Conservation (phyloP, 2,888 invertebrate species). For the Parnassius apollo region DNA sequence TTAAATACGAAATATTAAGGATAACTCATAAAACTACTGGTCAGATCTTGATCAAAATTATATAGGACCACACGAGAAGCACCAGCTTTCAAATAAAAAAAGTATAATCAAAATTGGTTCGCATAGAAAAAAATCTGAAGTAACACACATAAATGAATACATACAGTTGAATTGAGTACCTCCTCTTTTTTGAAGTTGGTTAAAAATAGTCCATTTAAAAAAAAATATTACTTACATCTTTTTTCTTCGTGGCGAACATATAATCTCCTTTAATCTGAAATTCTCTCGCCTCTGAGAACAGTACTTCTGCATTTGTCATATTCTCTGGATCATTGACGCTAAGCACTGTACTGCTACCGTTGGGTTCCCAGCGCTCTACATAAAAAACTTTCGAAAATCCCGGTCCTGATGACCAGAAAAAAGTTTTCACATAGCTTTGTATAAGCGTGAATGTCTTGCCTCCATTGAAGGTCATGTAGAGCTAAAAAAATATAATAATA, state of each 20-base stretch:
- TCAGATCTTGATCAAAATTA: too few species aligned
- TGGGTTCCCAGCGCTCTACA: constrained; percentile 85
- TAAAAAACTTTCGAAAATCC: constrained; percentile 79
- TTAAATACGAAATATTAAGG: too few species aligned
- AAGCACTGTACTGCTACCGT: constrained; percentile 84
- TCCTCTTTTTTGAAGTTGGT: too few species aligned
- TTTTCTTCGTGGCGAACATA: constrained; percentile 90
- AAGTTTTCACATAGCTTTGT: constrained; percentile 88
- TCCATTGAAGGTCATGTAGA: constrained; percentile 89
- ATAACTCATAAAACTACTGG: too few species aligned
- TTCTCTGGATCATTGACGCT: constrained; percentile 81
- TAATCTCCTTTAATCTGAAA: constrained; percentile 92
- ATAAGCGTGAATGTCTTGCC: constrained; percentile 86
- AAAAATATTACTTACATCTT: constrained; percentile 72
- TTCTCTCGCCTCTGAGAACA: constrained; percentile 87
- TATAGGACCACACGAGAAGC: too few species aligned
- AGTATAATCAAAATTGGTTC: too few species aligned
- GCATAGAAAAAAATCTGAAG: too few species aligned
- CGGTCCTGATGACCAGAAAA: constrained; percentile 85
- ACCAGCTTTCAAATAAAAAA: too few species aligned
- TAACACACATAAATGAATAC: too few species aligned
- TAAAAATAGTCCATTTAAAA: background rate
- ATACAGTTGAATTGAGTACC: too few species aligned
- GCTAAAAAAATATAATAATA: constrained; percentile 60
- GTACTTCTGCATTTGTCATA: constrained; percentile 71